A percentile compares a stretch with the other conserved stretches of the same genome.
Evolutionary conservation across 2,888 invertebrate species (phyloP).

Genomic region (Protodeltote pygarga): DNA sequence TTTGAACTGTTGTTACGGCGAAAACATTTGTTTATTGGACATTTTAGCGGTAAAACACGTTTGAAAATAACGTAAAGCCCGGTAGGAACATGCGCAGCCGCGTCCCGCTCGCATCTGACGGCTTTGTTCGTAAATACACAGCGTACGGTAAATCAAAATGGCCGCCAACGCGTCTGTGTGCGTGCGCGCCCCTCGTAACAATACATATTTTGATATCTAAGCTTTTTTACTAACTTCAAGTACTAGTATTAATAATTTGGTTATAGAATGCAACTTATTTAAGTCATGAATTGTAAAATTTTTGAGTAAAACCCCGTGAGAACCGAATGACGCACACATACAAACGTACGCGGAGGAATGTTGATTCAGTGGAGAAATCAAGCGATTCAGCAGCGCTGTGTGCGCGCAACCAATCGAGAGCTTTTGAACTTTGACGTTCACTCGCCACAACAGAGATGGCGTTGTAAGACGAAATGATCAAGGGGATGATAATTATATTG

Average conservation of each 20-base stretch:
- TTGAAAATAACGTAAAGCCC: conserved; percentile 74
- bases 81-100: conserved; percentile 84
- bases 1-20: conserved; percentile 80
- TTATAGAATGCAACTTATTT: conserved; percentile 55
- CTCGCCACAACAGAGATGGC: conserved; percentile 73
- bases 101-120: conserved; percentile 87
- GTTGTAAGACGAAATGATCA: conserved; percentile 44
- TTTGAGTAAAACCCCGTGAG: conserved; percentile 68
- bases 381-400: conserved; percentile 76
- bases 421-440: conserved; percentile 73
- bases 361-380: conserved; percentile 86
- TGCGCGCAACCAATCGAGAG: conserved; percentile 75
- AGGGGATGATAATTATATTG: conserved; percentile 58
- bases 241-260: conserved; percentile 41
- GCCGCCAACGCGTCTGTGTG: conserved; percentile 77
- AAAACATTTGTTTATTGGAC: conserved; percentile 73
- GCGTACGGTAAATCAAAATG: conserved; percentile 86
- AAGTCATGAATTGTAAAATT: conserved; percentile 61
- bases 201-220: conserved; percentile 53
- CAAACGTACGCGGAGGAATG: conserved; percentile 84
- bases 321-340: conserved; percentile 78
- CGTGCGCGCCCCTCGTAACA: conserved; percentile 75
- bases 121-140: conserved; percentile 87
- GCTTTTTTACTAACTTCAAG: conserved; percentile 34
- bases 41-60: conserved; percentile 86